phyloP scores from a whole-genome alignment of 1,140 invertebrate genomes.

The Drosophila sulfurigaster region DNA sequence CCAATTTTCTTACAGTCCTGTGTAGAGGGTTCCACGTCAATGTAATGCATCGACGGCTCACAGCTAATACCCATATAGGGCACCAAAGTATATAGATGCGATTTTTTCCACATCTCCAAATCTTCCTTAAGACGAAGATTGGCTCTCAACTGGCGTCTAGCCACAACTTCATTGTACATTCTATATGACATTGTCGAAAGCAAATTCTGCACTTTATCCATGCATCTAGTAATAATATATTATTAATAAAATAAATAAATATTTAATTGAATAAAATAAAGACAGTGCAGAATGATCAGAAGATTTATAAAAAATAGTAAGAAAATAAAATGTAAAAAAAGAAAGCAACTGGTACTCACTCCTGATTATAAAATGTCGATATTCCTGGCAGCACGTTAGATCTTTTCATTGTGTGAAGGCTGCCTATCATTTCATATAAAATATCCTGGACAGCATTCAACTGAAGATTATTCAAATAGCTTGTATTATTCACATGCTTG shows the following conservation, averaged over 20 bases:
- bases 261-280: background rate
- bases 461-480: conserved; percentile 24
- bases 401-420: conserved; percentile 40
- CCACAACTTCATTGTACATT: conserved; percentile 6
- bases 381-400: conserved; percentile 45
- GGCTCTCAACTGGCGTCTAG: background rate
- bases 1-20: no score
- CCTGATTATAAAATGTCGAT: background rate
- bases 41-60: background rate
- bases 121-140: background rate
- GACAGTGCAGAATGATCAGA: background rate
- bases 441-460: conserved; percentile 35
- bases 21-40: no score
- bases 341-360: conserved; percentile 5
- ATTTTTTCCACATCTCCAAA: background rate
- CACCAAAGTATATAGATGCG: background rate
- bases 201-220: background rate
- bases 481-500: conserved; percentile 42
- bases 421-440: conserved; percentile 30
- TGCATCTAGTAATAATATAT: background rate
- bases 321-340: background rate
- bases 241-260: background rate
- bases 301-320: background rate
- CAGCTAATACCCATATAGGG: background rate
- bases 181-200: conserved; percentile 2